phyloP scores from a whole-genome alignment of 2,113 vertebrate species.

The Pavo muticus region DNA sequence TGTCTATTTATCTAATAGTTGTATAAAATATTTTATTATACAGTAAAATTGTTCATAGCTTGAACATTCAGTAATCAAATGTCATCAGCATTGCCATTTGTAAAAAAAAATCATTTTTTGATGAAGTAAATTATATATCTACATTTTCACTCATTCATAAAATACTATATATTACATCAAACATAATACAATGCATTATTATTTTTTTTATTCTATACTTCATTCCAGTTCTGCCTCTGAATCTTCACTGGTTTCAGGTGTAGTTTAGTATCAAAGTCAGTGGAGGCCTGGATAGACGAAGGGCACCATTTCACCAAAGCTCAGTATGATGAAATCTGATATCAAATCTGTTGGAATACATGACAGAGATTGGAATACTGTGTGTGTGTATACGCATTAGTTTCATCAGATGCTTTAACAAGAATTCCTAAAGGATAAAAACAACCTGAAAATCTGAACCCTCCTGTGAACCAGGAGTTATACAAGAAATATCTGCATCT shows the following conservation, averaged over 20 bases:
- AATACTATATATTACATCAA: neutral
- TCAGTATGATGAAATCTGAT: neutral
- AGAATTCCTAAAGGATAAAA: neutral
- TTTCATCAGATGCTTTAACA: neutral
- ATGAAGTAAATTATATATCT: neutral
- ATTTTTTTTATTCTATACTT: neutral
- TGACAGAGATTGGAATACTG: fast-evolving
- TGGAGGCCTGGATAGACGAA: neutral
- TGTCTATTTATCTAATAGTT: neutral
- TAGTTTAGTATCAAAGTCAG: neutral
- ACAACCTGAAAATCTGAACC: neutral
- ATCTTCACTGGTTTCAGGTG: neutral
- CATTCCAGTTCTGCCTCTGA: neutral
- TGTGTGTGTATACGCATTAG: neutral
- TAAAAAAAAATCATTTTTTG: neutral
- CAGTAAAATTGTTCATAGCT: neutral
- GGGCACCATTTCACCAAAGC: neutral
- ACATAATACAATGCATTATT: neutral
- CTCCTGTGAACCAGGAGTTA: neutral
- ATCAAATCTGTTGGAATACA: neutral
- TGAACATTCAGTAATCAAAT: neutral
- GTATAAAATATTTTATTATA: neutral
- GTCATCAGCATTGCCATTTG: too few relatives aligned
- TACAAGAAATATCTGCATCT: neutral
- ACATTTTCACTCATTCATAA: neutral